phyloP scores from a whole-genome alignment of 2,888 invertebrate genomes.

The Agrilus biguttatus region DNA sequence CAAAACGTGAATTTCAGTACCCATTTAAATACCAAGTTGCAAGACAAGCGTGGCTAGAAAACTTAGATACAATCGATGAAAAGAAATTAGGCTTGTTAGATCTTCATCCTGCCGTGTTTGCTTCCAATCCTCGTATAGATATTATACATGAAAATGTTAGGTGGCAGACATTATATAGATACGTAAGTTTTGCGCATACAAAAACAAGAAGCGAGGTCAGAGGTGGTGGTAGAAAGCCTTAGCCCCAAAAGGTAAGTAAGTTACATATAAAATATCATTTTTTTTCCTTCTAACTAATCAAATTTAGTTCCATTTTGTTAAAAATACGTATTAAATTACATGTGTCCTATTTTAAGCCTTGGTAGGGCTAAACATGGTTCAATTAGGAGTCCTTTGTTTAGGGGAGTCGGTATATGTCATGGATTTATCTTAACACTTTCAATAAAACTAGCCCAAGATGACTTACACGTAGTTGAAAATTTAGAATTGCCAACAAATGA shows the following conservation, averaged over 20 bases:
- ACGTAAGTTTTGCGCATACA: conserved; percentile 65
- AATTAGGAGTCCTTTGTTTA: conserved; percentile 76
- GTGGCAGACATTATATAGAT: conserved; percentile 75
- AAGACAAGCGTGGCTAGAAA: conserved; percentile 79
- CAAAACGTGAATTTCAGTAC: conserved; percentile 33
- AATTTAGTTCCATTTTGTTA: no score
- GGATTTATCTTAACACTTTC: conserved; percentile 78
- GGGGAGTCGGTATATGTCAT: conserved; percentile 63
- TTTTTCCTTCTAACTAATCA: no score
- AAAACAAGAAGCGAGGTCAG: conserved; percentile 72
- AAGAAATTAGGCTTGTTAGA: conserved; percentile 72
- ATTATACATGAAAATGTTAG: conserved; percentile 69
- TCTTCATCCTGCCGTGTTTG: conserved; percentile 82
- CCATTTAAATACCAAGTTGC: conserved; percentile 43
- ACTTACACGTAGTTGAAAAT: conserved; percentile 78
- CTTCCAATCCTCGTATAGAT: conserved; percentile 69
- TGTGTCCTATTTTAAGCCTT: conserved; percentile 20
- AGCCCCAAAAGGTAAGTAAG: conserved; percentile 75
- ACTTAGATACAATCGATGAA: conserved; percentile 58
- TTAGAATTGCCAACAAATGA: conserved; percentile 78
- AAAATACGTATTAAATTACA: background rate
- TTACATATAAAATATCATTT: background rate
- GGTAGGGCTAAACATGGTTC: conserved; percentile 91
- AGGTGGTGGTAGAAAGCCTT: conserved; percentile 87
- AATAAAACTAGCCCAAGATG: conserved; percentile 88